These are phyloP conservation scores for Limnephilus auricula DNA, from an alignment of 2,888 invertebrate genomes.

Conservation along the genomic window DNA sequence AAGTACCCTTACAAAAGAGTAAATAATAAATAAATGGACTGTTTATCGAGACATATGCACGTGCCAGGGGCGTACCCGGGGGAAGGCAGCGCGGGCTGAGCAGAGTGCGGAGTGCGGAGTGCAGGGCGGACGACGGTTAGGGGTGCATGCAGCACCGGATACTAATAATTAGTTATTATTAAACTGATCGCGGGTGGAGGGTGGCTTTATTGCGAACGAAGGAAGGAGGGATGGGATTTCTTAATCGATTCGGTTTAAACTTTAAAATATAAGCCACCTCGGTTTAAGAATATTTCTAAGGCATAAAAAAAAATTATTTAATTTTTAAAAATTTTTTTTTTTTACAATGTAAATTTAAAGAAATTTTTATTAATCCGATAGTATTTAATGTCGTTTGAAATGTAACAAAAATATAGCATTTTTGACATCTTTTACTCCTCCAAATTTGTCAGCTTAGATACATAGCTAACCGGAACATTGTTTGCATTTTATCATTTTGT, in stretches of 20 bases:
- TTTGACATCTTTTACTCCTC: too few species aligned
- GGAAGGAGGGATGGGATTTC: not conserved
- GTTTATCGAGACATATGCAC: slow-evolving; percentile 29
- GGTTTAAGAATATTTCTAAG: too few species aligned
- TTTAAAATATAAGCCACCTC: not conserved
- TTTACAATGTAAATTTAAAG: too few species aligned
- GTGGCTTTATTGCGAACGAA: not conserved
- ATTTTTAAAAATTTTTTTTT: too few species aligned
- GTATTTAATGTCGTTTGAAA: too few species aligned
- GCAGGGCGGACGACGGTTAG: not conserved
- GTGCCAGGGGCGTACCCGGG: slow-evolving; percentile 20
- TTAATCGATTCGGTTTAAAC: not conserved
- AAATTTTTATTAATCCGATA: too few species aligned
- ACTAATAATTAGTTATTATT: not conserved
- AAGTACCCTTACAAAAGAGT: not conserved
- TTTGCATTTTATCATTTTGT: too few species aligned
- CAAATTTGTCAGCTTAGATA: too few species aligned
- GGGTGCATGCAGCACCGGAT: not conserved
- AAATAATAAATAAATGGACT: slow-evolving; percentile 4
- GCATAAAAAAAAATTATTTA: too few species aligned
- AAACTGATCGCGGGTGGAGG: not conserved
- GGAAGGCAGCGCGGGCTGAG: not conserved
- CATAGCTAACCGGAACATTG: too few species aligned
- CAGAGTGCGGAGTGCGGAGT: not conserved
- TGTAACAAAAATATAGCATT: too few species aligned